Conservation (phyloP, 1,140 invertebrate species). For the Megalonaias nervosa region DNA sequence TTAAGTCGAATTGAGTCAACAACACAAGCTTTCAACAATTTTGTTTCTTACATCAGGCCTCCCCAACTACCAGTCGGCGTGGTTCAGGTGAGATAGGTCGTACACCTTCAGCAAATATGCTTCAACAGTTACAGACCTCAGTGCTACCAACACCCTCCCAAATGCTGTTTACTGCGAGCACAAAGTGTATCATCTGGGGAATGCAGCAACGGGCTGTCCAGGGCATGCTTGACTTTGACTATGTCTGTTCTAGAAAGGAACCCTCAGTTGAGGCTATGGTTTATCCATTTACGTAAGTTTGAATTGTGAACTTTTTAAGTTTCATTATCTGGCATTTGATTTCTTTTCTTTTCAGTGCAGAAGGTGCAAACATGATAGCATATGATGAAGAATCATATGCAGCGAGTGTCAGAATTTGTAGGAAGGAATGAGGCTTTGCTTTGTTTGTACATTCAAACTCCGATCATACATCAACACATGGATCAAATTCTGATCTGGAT, state of each 20-base stretch:
- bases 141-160: conserved; percentile 3
- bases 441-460: no score
- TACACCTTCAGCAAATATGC: conserved; percentile 5
- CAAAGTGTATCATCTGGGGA: conserved; percentile 98
- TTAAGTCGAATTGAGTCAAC: no score
- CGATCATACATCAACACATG: no score
- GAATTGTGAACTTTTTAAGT: background rate
- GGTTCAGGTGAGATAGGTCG: conserved; percentile 37
- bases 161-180: conserved; percentile 82
- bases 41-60: conserved; percentile 41
- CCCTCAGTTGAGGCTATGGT: conserved; percentile 93
- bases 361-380: background rate
- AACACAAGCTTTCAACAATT: background rate
- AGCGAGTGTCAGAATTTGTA: background rate
- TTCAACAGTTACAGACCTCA: background rate
- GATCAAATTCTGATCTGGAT: no score
- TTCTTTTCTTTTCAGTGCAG: background rate
- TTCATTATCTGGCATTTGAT: background rate
- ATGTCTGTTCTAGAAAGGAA: conserved; percentile 92
- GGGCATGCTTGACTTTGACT: conserved; percentile 99
- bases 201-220: conserved; percentile 99
- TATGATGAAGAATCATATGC: background rate
- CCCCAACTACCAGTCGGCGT: conserved; percentile 50
- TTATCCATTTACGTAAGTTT: conserved; percentile 84
- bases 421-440: no score